phyloP scores from a whole-genome alignment of 2,113 vertebrate genomes.

The Micronycteris hirsuta region DNA sequence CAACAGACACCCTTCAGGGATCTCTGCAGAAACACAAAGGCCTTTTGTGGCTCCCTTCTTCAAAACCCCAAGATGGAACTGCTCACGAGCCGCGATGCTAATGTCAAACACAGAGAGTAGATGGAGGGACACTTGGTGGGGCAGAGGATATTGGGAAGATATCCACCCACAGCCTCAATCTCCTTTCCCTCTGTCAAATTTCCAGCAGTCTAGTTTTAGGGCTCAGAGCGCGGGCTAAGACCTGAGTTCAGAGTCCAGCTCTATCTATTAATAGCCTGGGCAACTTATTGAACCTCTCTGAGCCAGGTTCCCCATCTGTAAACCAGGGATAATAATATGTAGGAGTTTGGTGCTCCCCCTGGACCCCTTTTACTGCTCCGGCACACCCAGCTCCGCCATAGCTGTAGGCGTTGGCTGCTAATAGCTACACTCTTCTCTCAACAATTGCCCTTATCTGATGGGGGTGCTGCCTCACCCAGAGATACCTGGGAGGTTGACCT shows the following conservation, averaged over 20 bases:
- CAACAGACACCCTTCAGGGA: slow-evolving; percentile 78
- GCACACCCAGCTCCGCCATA: neutral
- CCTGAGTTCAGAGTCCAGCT: neutral
- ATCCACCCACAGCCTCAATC: too few species aligned
- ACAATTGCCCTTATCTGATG: neutral
- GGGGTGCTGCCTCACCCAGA: neutral
- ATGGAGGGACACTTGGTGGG: neutral
- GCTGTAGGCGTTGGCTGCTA: neutral
- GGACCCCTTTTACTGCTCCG: neutral
- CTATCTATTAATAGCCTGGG: neutral
- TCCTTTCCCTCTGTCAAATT: neutral
- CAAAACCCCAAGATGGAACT: slow-evolving; percentile 6
- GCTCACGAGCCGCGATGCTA: slow-evolving; percentile 7
- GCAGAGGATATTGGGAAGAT: neutral
- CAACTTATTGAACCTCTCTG: neutral
- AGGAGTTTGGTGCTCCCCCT: neutral
- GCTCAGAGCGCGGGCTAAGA: neutral
- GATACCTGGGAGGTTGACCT: neutral
- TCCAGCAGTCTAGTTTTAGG: neutral
- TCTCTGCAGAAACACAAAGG: slow-evolving; percentile 76
- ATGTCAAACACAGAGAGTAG: neutral
- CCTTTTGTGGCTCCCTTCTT: slow-evolving; percentile 73
- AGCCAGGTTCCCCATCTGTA: neutral
- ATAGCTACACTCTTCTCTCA: neutral
- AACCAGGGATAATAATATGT: neutral